A percentile compares a stretch with the other conserved stretches of the same genome.
These are phyloP conservation scores for Zoanthus solanderi DNA, from an alignment of 92 coral and sea anemone species.

Conservation along the genomic window DNA sequence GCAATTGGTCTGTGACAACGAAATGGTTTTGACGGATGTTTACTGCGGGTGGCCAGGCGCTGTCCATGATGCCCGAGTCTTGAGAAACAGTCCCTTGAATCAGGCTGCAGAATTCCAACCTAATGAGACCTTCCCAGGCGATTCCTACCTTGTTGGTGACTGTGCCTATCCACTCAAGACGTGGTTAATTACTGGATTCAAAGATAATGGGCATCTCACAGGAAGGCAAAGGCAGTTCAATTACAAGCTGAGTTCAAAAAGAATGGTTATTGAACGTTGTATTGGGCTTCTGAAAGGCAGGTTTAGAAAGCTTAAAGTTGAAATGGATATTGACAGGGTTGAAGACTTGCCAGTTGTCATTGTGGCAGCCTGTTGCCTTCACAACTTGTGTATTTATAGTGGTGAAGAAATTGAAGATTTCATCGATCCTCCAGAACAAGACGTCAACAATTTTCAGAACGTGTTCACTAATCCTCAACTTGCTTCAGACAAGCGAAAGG, in stretches of 20 bases:
- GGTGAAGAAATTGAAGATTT: constrained; percentile 57
- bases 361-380: constrained; percentile 62
- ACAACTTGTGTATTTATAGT: constrained; percentile 58
- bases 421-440: constrained; percentile 46
- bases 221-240: constrained; percentile 66
- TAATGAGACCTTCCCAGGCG: constrained; percentile 55
- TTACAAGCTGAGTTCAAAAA: constrained; percentile 62
- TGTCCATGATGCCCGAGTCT: constrained; percentile 62
- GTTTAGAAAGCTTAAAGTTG: constrained; percentile 71
- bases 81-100: constrained; percentile 59
- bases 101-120: constrained; percentile 51
- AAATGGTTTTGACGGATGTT: constrained; percentile 63
- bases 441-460: constrained; percentile 54
- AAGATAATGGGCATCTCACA: constrained; percentile 65
- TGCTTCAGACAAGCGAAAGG: constrained; percentile 43
- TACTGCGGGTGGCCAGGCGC: constrained; percentile 64
- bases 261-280: constrained; percentile 67
- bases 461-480: constrained; percentile 49
- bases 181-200: constrained; percentile 63
- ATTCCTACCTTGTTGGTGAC: constrained; percentile 59
- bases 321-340: constrained; percentile 70
- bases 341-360: constrained; percentile 51
- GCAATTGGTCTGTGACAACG: constrained; percentile 54
- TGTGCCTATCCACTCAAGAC: constrained; percentile 62
- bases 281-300: constrained; percentile 71